A percentile compares a stretch with the other conserved stretches of the same genome.
These are phyloP conservation scores for Protaetia brevitarsis DNA, from an alignment of 1,140 invertebrate species.

Conservation along the genomic window DNA sequence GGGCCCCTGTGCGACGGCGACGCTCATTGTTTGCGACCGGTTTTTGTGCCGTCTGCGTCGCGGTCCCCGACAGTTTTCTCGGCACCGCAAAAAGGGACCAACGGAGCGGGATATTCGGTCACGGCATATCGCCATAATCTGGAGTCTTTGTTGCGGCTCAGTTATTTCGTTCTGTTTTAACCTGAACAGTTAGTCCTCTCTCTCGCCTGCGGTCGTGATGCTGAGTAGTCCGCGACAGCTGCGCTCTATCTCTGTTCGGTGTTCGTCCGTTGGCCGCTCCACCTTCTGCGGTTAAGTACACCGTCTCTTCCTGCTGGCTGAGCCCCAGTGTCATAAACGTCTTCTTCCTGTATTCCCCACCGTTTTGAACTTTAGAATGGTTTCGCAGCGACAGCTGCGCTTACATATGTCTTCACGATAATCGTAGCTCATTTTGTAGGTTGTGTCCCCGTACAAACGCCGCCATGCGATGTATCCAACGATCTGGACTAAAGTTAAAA, in stretches of 20 bases:
- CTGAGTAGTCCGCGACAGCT: neutral
- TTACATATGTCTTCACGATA: neutral
- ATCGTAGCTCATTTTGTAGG: neutral
- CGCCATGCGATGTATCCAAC: too few relatives aligned
- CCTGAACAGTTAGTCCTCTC: conserved; percentile 20
- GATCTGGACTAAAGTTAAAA: too few relatives aligned
- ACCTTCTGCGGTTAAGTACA: neutral
- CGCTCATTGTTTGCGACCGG: conserved; percentile 28
- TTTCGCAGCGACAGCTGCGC: neutral
- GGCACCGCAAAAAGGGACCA: conserved; percentile 25
- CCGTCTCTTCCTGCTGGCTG: neutral
- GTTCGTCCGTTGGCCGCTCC: neutral
- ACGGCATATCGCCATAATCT: conserved; percentile 38
- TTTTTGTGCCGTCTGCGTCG: conserved; percentile 27
- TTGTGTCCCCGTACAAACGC: too few relatives aligned
- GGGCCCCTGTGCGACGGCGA: neutral
- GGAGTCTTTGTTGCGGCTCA: conserved; percentile 35
- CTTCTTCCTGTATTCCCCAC: neutral
- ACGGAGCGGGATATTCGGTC: conserved; percentile 30
- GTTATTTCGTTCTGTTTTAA: conserved; percentile 5
- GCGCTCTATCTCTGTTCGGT: neutral
- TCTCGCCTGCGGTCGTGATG: neutral
- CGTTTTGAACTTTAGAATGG: neutral
- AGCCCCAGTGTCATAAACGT: neutral
- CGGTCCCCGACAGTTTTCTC: neutral